phyloP scores from a whole-genome alignment of 2,888 invertebrate genomes.

The Mechanitis mazaeus region DNA sequence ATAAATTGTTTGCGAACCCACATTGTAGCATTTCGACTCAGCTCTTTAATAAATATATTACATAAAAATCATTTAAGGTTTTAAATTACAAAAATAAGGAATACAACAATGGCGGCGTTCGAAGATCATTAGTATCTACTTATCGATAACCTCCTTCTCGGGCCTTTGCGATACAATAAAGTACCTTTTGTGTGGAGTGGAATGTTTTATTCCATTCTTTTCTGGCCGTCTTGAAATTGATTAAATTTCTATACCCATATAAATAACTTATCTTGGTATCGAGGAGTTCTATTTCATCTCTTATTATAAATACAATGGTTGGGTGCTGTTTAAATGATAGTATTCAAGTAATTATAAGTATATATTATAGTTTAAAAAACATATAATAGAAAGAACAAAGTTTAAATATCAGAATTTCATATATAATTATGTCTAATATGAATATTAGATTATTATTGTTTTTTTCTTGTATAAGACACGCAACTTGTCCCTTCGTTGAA shows the following conservation, averaged over 20 bases:
- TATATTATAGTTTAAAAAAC: no score
- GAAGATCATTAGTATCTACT: conserved; percentile 9
- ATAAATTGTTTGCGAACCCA: no score
- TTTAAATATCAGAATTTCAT: no score
- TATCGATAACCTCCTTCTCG: conserved; percentile 25
- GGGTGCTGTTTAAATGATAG: no score
- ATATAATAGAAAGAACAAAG: no score
- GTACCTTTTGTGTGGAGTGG: conserved; percentile 24
- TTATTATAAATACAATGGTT: neutral
- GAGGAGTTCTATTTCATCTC: conserved; percentile 1
- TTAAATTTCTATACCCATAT: conserved; percentile 30
- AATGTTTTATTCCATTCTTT: conserved; percentile 46
- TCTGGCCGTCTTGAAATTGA: conserved; percentile 42
- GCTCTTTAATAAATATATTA: neutral
- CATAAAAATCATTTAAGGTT: conserved; percentile 7
- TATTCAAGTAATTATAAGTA: no score
- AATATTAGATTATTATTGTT: no score
- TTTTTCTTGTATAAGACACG: no score
- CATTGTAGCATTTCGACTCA: no score
- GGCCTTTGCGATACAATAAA: conserved; percentile 38
- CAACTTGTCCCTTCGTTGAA: no score
- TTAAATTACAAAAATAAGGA: conserved; percentile 11
- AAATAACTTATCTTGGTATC: conserved; percentile 23
- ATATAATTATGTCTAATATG: no score
- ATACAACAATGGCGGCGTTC: conserved; percentile 7